Base-by-base conservation (phyloP, 2,888 invertebrate genomes). In the Azorinus chamasolen region DNA sequence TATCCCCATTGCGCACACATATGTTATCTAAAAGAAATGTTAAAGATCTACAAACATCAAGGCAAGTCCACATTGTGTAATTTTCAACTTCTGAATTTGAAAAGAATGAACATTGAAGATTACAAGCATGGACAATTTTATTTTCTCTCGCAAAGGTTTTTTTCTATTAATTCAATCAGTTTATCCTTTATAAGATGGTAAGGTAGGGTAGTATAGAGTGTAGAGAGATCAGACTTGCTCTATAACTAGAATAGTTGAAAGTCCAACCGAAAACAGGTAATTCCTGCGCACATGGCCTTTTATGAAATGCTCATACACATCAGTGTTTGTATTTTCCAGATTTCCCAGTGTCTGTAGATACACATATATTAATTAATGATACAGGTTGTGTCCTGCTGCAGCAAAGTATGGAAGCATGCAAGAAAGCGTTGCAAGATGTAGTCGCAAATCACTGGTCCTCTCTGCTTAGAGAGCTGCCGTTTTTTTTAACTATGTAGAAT, bases 301-400 rank as follows among this genome's bases (percentile, higher is more conserved):
- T 10, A 18, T 18, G 41, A 80, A 76, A n/a, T 24, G 39, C 1
- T 45, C 24, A 43, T 76, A 63, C 1, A 76, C 45, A 2, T 72
- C 55, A 4, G 65, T 58, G 41, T 80, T 45, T 24, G 64, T 58
- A 18, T 10, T 27, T 24, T 48, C 41, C 8, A 76, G 51, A 14
- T 24, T 27, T n/a, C 27, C 18, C 76, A 80, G 76, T 16, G 53
- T 10, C 27, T 45, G 48, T 2, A 80, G 51, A 54, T 76, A 73
- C 2, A 64, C 16, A 27, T 66, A 63, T 8, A 45, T 63, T 39
- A 82, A 83, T 58, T 82, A 84, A 4, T 70, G 1, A 50, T 83
- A 80, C 18, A 74, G 53, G 20, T 91, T 91, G 84, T 93, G 91
- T 14, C 93, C 92, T n/a, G 83, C 50, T 25, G 87, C 86, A 39